Percentiles rank a stretch among this genome's conserved stretches.
These are phyloP conservation scores for Colossoma macropomum DNA, from an alignment of 2,113 vertebrate genomes.

Conservation along the genomic window DNA sequence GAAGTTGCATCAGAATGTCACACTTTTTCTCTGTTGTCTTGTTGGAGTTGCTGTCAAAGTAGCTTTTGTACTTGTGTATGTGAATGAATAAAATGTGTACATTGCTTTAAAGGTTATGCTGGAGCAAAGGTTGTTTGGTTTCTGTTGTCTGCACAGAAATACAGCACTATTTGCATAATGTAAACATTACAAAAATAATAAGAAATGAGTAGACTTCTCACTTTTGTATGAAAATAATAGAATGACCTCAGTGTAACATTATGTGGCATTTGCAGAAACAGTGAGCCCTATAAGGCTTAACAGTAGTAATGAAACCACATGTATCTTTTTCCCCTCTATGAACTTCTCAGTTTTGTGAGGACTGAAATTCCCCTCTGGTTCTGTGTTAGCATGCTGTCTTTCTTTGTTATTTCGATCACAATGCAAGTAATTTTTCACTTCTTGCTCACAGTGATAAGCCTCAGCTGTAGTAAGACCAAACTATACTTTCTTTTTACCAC, in stretches of 20 bases:
- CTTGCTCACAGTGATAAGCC: too few relatives aligned
- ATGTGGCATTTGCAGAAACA: background rate
- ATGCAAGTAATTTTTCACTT: background rate
- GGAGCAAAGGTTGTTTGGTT: too few relatives aligned
- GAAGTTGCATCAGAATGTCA: background rate
- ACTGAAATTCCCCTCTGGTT: conserved; percentile 9
- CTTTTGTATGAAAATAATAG: background rate
- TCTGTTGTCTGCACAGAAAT: too few relatives aligned
- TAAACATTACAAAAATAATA: too few relatives aligned
- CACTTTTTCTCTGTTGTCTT: too few relatives aligned
- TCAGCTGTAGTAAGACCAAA: too few relatives aligned
- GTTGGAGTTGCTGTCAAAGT: background rate
- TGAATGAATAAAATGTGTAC: too few relatives aligned
- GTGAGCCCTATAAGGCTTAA: background rate
- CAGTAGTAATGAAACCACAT: background rate
- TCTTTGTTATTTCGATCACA: background rate
- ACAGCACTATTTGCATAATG: too few relatives aligned
- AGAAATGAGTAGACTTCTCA: background rate
- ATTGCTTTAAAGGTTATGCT: too few relatives aligned
- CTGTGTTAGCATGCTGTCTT: too few relatives aligned
- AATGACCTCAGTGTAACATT: background rate
- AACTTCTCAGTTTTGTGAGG: background rate
- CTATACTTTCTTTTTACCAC: too few relatives aligned
- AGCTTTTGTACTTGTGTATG: background rate
- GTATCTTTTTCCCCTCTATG: background rate